These are phyloP conservation scores for Candoia aspera DNA, from an alignment of 2,113 vertebrate species.

Conservation along the genomic window DNA sequence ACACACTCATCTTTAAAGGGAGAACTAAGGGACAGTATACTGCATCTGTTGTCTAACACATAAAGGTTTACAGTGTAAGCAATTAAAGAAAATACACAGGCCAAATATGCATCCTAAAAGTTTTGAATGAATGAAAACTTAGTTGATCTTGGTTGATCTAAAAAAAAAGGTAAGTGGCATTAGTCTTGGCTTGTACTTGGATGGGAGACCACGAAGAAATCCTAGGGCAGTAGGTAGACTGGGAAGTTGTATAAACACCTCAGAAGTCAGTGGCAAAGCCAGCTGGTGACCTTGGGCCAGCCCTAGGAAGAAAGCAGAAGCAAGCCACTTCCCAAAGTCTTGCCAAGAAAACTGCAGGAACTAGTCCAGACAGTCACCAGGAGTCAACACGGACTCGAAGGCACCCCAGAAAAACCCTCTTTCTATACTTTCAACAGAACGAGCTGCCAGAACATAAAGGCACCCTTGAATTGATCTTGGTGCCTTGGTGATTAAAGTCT, in stretches of 20 bases:
- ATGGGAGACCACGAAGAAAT: neutral
- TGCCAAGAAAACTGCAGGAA: neutral
- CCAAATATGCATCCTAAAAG: neutral
- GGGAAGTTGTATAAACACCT: neutral
- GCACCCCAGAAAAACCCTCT: neutral
- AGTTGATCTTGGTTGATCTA: neutral
- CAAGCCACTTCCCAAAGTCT: neutral
- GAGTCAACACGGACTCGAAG: neutral
- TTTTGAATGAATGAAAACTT: neutral
- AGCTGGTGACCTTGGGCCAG: neutral
- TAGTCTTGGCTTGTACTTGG: neutral
- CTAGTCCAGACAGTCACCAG: neutral
- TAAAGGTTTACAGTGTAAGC: rapidly evolving
- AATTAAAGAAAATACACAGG: neutral
- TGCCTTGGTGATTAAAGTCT: neutral
- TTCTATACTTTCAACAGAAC: neutral
- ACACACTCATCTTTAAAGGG: too few relatives aligned
- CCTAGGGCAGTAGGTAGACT: neutral
- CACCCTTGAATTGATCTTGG: neutral
- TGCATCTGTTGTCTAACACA: too few relatives aligned
- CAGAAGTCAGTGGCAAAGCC: neutral
- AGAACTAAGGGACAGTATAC: too few relatives aligned
- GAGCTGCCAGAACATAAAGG: neutral
- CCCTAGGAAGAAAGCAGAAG: neutral
- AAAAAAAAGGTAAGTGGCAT: neutral